Conservation (phyloP, 2,888 invertebrate genomes). For the Netelia virgata region DNA sequence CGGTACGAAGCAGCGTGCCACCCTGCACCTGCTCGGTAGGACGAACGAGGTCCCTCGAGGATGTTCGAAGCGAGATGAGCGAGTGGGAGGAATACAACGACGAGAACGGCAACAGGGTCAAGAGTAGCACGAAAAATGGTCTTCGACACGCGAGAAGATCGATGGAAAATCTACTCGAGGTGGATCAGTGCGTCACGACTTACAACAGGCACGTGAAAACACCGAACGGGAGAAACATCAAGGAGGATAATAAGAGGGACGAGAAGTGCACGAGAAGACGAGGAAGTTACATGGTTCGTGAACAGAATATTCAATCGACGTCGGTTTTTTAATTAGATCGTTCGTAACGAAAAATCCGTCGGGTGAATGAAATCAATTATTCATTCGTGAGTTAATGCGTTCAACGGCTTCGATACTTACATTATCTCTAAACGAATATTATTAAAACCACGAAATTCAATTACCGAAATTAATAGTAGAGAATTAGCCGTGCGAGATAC, state of each 20-base stretch:
- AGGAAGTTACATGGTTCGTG: conserved; percentile 83
- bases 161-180: conserved; percentile 89
- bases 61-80: conserved; percentile 89
- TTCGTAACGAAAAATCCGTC: no score
- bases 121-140: conserved; percentile 85
- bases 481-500: conserved; percentile 27
- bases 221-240: conserved; percentile 71
- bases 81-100: conserved; percentile 88
- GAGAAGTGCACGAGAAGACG: conserved; percentile 78
- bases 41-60: conserved; percentile 90
- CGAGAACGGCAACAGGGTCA: conserved; percentile 88
- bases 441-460: background rate
- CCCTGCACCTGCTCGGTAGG: conserved; percentile 87
- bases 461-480: conserved; percentile 1
- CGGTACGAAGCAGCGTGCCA: conserved; percentile 76
- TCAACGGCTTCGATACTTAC: no score
- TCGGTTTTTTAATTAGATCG: no score
- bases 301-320: background rate
- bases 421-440: no score
- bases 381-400: no score
- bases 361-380: no score
- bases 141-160: conserved; percentile 88
- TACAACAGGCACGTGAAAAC: conserved; percentile 76
- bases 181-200: conserved; percentile 73
- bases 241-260: conserved; percentile 72